phyloP scores from a whole-genome alignment of 2,113 vertebrate species.

The Indicator maculatus region DNA sequence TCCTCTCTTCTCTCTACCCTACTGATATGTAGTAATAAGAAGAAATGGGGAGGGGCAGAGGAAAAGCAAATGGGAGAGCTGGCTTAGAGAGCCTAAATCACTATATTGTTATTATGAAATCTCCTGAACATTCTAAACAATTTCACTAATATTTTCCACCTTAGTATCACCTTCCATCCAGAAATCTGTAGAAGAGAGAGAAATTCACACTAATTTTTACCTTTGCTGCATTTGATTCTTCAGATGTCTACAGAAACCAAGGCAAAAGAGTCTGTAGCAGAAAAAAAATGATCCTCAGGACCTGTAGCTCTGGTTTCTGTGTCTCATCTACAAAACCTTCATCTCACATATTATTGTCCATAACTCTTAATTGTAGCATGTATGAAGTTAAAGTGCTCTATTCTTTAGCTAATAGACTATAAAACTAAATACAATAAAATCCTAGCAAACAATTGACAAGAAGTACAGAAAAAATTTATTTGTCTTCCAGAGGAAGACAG shows the following conservation, averaged over 20 bases:
- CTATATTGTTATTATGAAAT: not conserved
- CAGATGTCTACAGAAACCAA: not conserved
- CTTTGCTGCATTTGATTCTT: not conserved
- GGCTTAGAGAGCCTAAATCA: not conserved
- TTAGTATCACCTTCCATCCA: not conserved
- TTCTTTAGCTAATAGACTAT: not conserved
- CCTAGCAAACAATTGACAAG: not conserved
- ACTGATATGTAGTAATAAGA: not conserved
- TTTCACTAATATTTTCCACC: not conserved
- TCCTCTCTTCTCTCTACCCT: not conserved
- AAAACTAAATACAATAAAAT: not conserved
- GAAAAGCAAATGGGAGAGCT: not conserved
- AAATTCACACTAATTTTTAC: not conserved
- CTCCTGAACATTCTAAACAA: not conserved
- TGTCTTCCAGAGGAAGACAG: not conserved
- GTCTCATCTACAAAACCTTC: not conserved
- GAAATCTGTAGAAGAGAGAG: not conserved
- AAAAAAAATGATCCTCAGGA: not conserved
- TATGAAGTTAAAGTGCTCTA: not conserved
- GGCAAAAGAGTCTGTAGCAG: not conserved
- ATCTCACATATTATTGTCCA: not conserved
- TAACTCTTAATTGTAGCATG: not conserved
- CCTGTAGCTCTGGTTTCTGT: not conserved
- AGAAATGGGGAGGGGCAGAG: not conserved
- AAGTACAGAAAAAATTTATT: not conserved